Percentiles rank a stretch among this genome's conserved stretches.
phyloP scores from a whole-genome alignment of 2,113 vertebrate genomes.

The Nesoenas mayeri region DNA sequence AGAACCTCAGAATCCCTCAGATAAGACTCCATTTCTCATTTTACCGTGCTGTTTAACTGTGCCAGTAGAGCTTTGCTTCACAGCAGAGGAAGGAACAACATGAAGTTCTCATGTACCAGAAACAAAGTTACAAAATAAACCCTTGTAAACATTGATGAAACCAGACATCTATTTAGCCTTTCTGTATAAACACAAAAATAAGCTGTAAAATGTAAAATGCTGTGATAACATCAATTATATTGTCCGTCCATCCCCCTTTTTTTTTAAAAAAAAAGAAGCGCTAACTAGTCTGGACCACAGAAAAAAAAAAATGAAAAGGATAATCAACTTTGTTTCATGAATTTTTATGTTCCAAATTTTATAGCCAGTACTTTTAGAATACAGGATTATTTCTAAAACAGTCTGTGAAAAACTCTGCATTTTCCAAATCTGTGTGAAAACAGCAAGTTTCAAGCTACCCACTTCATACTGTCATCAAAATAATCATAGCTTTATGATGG shows the following conservation, averaged over 20 bases:
- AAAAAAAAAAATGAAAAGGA: not conserved
- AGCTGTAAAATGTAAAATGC: not conserved
- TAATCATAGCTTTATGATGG: not conserved
- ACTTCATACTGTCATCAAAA: not conserved
- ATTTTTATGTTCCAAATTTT: not conserved
- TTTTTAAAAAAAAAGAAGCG: not conserved
- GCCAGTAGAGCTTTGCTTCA: not conserved
- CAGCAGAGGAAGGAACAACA: not conserved
- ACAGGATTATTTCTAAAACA: not conserved
- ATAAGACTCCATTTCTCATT: not conserved
- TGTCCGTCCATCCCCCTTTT: too few species aligned
- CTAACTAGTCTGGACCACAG: not conserved
- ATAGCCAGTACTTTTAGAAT: not conserved
- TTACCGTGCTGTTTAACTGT: not conserved
- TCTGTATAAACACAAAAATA: not conserved
- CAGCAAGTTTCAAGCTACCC: not conserved
- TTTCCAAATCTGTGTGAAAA: not conserved
- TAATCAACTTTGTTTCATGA: not conserved
- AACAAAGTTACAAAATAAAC: not conserved
- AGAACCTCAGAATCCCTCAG: not conserved
- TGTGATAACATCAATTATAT: fast-evolving
- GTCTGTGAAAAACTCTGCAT: not conserved
- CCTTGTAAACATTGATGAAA: not conserved
- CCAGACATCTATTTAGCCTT: not conserved
- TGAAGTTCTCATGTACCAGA: not conserved